Evolutionary conservation across 2,797 vertebrate species (phyloP).

Genomic region (Ceryle rudis): DNA sequence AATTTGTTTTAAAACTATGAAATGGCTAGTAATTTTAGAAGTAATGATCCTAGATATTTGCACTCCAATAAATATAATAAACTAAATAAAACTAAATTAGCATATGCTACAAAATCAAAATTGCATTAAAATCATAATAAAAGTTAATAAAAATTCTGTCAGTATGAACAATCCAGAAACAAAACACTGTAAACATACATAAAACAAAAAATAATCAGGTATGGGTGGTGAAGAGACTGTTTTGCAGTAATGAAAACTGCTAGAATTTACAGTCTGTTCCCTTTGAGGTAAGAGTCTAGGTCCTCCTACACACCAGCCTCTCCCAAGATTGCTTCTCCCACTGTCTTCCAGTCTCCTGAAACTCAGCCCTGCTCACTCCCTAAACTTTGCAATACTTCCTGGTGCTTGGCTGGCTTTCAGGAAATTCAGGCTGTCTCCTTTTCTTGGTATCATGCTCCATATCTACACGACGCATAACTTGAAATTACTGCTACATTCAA

Average conservation of each 20-base stretch:
- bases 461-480: rapidly evolving
- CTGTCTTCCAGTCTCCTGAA: neutral
- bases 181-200: neutral
- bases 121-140: neutral
- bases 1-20: neutral
- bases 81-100: neutral
- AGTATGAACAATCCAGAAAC: neutral
- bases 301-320: neutral
- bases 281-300: neutral
- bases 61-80: neutral
- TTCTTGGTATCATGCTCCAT: neutral
- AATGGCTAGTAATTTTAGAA: neutral
- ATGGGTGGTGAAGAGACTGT: neutral
- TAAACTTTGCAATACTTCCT: neutral
- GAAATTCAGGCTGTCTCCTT: neutral
- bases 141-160: neutral
- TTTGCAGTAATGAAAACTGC: neutral
- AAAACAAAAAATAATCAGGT: neutral
- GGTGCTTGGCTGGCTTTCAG: neutral
- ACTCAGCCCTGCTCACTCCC: neutral
- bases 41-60: neutral
- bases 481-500: neutral
- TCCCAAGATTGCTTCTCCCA: neutral
- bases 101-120: neutral
- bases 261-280: neutral